Conservation (phyloP, 2,888 invertebrate genomes). For the Brachyopa scutellaris region DNA sequence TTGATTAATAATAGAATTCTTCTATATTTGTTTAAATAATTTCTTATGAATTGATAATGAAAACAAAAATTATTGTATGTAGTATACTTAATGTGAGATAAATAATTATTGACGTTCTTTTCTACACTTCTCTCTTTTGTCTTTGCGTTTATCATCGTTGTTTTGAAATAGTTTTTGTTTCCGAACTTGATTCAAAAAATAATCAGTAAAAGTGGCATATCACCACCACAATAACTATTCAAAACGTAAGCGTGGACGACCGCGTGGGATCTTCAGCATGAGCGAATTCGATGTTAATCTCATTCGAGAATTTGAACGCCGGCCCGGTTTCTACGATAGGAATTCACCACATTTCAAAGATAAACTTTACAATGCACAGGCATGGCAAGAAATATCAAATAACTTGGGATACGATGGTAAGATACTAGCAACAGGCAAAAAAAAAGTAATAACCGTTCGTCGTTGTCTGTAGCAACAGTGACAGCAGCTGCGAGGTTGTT, state of each 20-base stretch:
- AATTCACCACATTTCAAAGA: conserved; percentile 79
- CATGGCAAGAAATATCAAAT: conserved; percentile 80
- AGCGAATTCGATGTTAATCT: conserved; percentile 81
- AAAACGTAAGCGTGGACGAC: conserved; percentile 76
- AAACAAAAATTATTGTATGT: background rate
- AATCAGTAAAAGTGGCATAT: conserved; percentile 73
- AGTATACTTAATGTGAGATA: background rate
- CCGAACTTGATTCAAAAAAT: conserved; percentile 19
- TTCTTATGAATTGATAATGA: conserved; percentile 33
- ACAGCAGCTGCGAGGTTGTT: background rate
- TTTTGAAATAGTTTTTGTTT: conserved; percentile 2
- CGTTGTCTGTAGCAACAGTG: conserved; percentile 9
- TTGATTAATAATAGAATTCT: background rate
- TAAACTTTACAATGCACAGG: conserved; percentile 78
- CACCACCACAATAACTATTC: conserved; percentile 57
- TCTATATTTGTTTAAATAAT: background rate
- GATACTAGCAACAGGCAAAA: conserved; percentile 47
- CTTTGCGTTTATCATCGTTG: background rate
- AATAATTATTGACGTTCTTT: conserved; percentile 26
- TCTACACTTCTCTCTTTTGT: background rate
- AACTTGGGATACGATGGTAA: conserved; percentile 81
- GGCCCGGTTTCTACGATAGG: conserved; percentile 81
- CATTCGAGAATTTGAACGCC: conserved; percentile 79
- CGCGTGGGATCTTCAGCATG: conserved; percentile 78
- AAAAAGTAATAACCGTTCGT: background rate